Base-by-base conservation (phyloP, 2,888 invertebrate species). In the Protula sp. region DNA sequence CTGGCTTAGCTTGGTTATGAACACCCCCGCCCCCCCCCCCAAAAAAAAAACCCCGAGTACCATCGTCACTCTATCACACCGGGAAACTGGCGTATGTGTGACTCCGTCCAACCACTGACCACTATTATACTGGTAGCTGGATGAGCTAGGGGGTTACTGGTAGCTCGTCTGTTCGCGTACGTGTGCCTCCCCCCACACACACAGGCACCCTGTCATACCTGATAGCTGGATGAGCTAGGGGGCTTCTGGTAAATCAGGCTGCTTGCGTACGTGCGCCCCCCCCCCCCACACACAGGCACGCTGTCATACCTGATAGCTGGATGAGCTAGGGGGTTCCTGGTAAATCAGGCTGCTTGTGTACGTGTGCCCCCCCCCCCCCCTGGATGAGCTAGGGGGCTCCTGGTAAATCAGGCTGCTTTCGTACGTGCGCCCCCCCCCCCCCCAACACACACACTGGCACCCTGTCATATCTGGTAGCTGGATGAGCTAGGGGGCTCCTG, bases 181-280 rank as follows among this genome's bases (percentile, higher is more conserved):
- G 53, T 28, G 5, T 5, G 38, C 24, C 9, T 2, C 4, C 38
- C 29, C n/a, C n/a, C n/a, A 2, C 24, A 1, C 28, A 1, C 4
- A 31, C 26, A 1, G 45, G 24, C 45, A 51, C 31, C 71, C 72
- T n/a, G n/a, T n/a, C n/a, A n/a, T 53, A 53, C 53, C 9, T 53
- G 27, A 30, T 27, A 53, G 30, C 53, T 28, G 30, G 24, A 29
- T 28, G 53, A 28, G 30, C 53, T 53, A 30, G 30, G 53, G n/a
- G 53, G 28, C 53, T 29, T 29, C 28, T 53, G 53, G 53, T 53
- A 53, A 30, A 14, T 2, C 19, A 53, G 2, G 29, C 3, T 28
- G 29, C 53, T 53, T 28, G 53, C 29, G 30, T 53, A 53, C 19
- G 53, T 28, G 5, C 4, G 38, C 24, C 9, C 2, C 4, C 38